Evolutionary conservation across 1,140 invertebrate species (phyloP), one percentile per base, ranked within the genome.

Genomic region (Panagrolaimus sp.): DNA sequence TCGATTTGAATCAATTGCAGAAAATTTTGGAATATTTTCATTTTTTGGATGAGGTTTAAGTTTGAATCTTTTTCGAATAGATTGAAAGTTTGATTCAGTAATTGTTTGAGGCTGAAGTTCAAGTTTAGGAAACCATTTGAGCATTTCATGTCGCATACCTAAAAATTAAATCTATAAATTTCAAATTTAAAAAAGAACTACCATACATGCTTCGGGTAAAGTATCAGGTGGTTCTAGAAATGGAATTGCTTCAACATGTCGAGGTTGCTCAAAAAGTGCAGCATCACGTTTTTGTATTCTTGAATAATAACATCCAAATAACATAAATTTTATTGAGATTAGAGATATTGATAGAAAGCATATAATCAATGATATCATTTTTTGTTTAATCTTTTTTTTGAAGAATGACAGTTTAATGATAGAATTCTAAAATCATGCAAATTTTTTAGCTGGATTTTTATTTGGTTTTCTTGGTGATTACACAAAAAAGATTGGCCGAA

Each of bases 401-500:
- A 38, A 38, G 31, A 38, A 4, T n/a, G n/a, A 38, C 7, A 4
- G 7, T 38, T 38, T 2, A 38, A 38, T 38, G 31, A 38, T 38
- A 7, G 31, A 38, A 38, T 38, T 38, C 31, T 38, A 38, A 38
- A 38, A 38, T n/a, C n/a, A n/a, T n/a, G n/a, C n/a, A 38, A 38
- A 2, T 38, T 4, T 38, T 9, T 31, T n/a, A 11, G 63, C 45
- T 64, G 63, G 42, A 64, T 47, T 44, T 31, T 25, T 44, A 23
- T 47, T 44, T 11, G 63, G 63, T 25, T 25, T 44, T 23, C 11
- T 64, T n/a, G 20, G 20, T 1, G 51, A 57, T 9, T 25, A 64
- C 16, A 57, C 51, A 27, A 57, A 57, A 20, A 20, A 27, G 8
- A 89, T 88, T 86, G 92, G 92, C 20, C 88, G 93, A 66, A 91